Conservation (phyloP, 2,888 invertebrate genomes). For the Antitype chi region DNA sequence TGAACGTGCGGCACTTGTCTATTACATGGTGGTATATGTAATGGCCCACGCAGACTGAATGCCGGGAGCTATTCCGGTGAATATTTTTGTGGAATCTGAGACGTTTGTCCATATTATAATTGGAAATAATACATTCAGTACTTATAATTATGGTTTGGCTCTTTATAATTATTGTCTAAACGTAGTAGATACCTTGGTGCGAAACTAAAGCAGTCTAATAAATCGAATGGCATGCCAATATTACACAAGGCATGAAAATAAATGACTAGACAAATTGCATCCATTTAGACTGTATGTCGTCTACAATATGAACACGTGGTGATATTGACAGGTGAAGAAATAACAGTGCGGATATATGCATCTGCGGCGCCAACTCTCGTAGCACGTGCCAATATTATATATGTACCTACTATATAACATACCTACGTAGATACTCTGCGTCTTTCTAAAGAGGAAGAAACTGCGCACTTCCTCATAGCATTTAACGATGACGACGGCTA, state of each 20-base stretch:
- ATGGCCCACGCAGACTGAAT: constrained; percentile 81
- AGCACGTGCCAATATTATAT: constrained; percentile 82
- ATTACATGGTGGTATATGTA: constrained; percentile 82
- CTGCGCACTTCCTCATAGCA: constrained; percentile 84
- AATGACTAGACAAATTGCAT: constrained; percentile 54
- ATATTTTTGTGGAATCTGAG: constrained; percentile 63
- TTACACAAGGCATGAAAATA: constrained; percentile 22
- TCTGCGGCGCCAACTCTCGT: constrained; percentile 74
- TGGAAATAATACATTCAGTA: constrained; percentile 11
- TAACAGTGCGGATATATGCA: constrained; percentile 72
- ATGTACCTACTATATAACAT: constrained; percentile 36
- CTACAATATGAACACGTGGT: constrained; percentile 72
- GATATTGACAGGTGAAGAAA: constrained; percentile 76
- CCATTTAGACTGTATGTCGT: constrained; percentile 50
- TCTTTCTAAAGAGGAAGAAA: constrained; percentile 74
- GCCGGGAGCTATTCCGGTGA: constrained; percentile 74
- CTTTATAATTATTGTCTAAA: constrained; percentile 10
- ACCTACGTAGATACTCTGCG: constrained; percentile 56
- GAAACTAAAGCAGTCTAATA: constrained; percentile 32
- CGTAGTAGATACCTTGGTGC: constrained; percentile 16
- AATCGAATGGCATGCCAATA: constrained; percentile 40
- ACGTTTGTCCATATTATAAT: constrained; percentile 20
- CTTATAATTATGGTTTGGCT: constrained; percentile 5
- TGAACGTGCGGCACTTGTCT: constrained; percentile 88
- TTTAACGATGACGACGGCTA: constrained; percentile 75